Base-by-base conservation (phyloP, 2,113 vertebrate genomes). In the Vimba vimba region DNA sequence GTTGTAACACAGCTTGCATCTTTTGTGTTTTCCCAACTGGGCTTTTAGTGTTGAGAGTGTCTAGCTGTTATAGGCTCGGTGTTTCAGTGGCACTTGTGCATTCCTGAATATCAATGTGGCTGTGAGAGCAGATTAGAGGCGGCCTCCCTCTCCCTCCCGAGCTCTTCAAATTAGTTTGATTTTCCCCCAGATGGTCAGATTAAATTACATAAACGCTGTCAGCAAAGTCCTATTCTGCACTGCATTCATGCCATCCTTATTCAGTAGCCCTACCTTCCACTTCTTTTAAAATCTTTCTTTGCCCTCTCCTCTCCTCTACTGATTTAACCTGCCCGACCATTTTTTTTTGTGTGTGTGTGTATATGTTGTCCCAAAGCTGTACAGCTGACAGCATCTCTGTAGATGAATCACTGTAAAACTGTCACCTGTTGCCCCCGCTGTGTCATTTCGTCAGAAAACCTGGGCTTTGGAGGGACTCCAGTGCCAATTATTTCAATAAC, bases 181-280 rank as follows among this genome's bases (percentile, higher is more conserved):
- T 96, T 95, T 95, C 94, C 94, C 95, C 95, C 96, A 96, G 96
- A 96, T 96, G 96, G 96, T 91, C 94, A 95, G 94, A 97, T 96
- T 95, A 95, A 96, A 97, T 96, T 96, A 96, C 95, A 96, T 94
- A 95, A 96, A 96, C 93, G 95, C 92, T 93, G 95, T 96, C 95
- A 96, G 95, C 95, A 64, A 96, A 95, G 90, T 93, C 93, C 93
- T 96, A 95, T 95, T 94, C 95, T 96, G 95, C 91, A 87, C 95
- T 87, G 95, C 89, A 95, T 95, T 94, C 92, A 36, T 69, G 68
- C 60, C 82, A 57, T 25, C 75, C 47, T 10, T 59, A 19, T 19
- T 62, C 52, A n/a, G 69, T 4, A 71, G 19, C 19, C 21, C 23
- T 47, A 8, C 30, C 19, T 47, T 59, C 73, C 36, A 73, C 4